Percentiles rank a stretch among this genome's conserved stretches.
These are phyloP conservation scores for Cerastis rubricosa DNA, from an alignment of 2,888 invertebrate genomes.

Conservation along the genomic window DNA sequence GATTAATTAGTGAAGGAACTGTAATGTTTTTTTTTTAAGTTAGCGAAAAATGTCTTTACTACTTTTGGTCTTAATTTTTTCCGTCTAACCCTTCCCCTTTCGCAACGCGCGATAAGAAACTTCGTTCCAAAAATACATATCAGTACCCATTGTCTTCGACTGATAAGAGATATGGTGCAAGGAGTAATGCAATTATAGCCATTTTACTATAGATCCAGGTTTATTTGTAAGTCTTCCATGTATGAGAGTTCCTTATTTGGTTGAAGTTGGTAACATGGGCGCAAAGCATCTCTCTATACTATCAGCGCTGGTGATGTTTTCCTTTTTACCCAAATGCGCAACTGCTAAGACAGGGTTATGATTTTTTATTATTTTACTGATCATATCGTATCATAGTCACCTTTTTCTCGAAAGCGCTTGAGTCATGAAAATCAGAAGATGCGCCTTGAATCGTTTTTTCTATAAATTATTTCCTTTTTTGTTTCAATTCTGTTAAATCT, in stretches of 20 bases:
- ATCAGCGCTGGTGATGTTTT: not conserved
- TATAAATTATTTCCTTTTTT: not conserved
- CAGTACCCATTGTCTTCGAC: constrained; percentile 48
- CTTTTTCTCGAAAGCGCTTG: not conserved
- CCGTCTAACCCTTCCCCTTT: no score
- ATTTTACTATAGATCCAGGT: constrained; percentile 36
- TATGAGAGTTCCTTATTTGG: constrained; percentile 33
- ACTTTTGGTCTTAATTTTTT: no score
- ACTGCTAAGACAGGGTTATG: not conserved
- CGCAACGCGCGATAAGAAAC: no score
- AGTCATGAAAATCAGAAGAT: not conserved
- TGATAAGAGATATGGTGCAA: constrained; percentile 51
- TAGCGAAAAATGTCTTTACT: no score
- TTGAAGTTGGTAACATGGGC: not conserved
- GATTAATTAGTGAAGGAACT: no score
- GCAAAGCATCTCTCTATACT: not conserved
- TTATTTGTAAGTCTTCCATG: constrained; percentile 54
- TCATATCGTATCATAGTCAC: not conserved
- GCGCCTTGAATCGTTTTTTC: not conserved
- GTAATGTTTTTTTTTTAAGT: no score
- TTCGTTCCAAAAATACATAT: no score
- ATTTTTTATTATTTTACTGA: not conserved
- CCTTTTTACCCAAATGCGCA: not conserved
- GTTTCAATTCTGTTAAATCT: not conserved
- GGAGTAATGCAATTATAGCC: constrained; percentile 45